These are phyloP conservation scores for Thaleichthys pacificus DNA, from an alignment of 2,797 vertebrate species.

Conservation along the genomic window DNA sequence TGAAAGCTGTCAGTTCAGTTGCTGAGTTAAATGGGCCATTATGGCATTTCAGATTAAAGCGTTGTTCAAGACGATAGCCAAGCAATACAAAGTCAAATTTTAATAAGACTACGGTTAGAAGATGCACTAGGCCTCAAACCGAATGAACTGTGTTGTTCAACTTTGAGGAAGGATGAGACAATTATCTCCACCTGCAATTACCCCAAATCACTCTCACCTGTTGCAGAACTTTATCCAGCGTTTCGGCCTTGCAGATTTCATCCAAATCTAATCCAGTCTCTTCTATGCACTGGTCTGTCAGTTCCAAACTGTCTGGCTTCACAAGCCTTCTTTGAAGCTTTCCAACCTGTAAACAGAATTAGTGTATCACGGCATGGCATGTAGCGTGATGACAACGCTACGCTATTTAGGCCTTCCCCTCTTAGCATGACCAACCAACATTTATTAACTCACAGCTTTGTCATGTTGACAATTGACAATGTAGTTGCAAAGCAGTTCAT, in stretches of 20 bases:
- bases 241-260: slow-evolving; percentile 84
- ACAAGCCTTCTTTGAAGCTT: slow-evolving; percentile 88
- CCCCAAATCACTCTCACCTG: slow-evolving; percentile 81
- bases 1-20: slow-evolving; percentile 1
- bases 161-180: neutral
- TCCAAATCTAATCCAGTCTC: slow-evolving; percentile 84
- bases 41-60: neutral
- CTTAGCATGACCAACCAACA: slow-evolving; percentile 22
- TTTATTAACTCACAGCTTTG: slow-evolving; percentile 34
- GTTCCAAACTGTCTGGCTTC: slow-evolving; percentile 87
- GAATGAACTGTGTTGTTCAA: neutral
- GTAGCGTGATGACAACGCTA: neutral
- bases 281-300: slow-evolving; percentile 88
- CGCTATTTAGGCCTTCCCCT: neutral
- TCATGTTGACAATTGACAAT: slow-evolving; percentile 50
- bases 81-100: neutral
- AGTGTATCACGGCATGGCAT: slow-evolving; percentile 57
- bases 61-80: neutral
- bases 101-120: neutral
- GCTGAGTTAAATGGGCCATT: neutral
- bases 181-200: neutral
- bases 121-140: neutral
- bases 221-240: slow-evolving; percentile 87
- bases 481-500: slow-evolving; percentile 63
- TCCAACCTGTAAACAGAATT: slow-evolving; percentile 80